These are phyloP conservation scores for Teleiodes luculella DNA, from an alignment of 2,888 invertebrate genomes.

Conservation along the genomic window DNA sequence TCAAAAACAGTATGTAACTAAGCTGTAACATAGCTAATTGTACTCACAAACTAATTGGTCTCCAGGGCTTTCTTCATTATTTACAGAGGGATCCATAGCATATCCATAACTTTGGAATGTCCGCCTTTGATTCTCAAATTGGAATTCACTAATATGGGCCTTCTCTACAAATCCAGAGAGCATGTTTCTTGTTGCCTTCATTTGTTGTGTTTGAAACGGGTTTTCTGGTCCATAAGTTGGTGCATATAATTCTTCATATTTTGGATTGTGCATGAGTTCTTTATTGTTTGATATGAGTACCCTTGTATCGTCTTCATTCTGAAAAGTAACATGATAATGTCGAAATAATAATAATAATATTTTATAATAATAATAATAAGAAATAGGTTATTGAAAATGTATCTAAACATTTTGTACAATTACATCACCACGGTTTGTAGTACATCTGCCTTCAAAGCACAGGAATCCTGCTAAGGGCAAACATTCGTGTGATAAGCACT, in stretches of 20 bases:
- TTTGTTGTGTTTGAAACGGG: conserved; percentile 94
- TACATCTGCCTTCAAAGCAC: too few species aligned
- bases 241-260: conserved; percentile 95
- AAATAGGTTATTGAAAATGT: too few species aligned
- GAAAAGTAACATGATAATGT: conserved; percentile 30
- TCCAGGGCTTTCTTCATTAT: conserved; percentile 65
- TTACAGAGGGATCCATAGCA: conserved; percentile 95
- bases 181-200: conserved; percentile 92
- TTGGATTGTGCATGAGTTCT: conserved; percentile 94
- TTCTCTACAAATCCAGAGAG: conserved; percentile 96
- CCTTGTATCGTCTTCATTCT: conserved; percentile 85
- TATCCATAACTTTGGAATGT: conserved; percentile 97
- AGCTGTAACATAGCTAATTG: not conserved
- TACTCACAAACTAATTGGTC: conserved; percentile 72
- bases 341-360: too few species aligned
- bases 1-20: too few species aligned
- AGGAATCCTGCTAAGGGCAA: too few species aligned
- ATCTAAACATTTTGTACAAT: too few species aligned
- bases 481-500: too few species aligned
- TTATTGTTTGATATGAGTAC: conserved; percentile 88
- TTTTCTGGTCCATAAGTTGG: conserved; percentile 95
- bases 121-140: conserved; percentile 96
- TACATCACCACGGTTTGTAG: too few species aligned
- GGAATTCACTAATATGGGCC: conserved; percentile 97
- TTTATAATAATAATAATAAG: too few species aligned